Evolutionary conservation across 2,888 invertebrate genomes (phyloP), one percentile per base, ranked within the genome.

Genomic region (Dinocampus coccinellae): DNA sequence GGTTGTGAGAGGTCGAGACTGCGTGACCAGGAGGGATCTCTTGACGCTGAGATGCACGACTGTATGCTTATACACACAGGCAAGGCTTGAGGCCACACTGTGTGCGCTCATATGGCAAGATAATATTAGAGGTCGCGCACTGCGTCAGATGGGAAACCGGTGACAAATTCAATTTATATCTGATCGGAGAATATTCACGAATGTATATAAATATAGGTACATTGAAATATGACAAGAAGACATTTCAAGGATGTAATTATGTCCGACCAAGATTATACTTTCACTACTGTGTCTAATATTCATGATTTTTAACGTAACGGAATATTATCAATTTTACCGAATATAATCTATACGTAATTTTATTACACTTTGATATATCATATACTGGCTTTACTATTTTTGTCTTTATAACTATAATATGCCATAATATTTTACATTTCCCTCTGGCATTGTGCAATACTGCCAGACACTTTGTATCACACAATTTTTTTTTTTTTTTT

Each of bases 141-240:
- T 29, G 47, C 52, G 68, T 52, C 57, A 39, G 42, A 58, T 67
- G 55, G 55, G 69, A 20, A 64, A 57, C 60, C 52, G 64, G 57
- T 74, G 76, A 74, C 74, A 73, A 77, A 75, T 75, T 75, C 57
- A 73, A 76, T 75, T 75, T 76, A 70, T 75, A 76, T 75, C 75
- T 74, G 73, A 75, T 76, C 66, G 61, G 65, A 69, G 63, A 68
- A 74, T 72, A n/a, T 20, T 64, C 64, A 63, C 20, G 52, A 60
- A 69, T 36, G 53, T 53, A 33, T 62, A 52, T n/a, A 24, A 4
- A 29, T 29, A 29, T 29, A n/a, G n/a, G n/a, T n/a, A 3, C 29
- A 7, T 29, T 4, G 3, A 29, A 29, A 29, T 29, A 29, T 4
- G 3, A 4, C 29, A 29, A 7, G 3, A 29, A 29, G 7, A 29